Percentiles rank a stretch among this genome's conserved stretches.
Conservation (phyloP, 92 coral and sea anemone genomes). For the Phenganax marumi region DNA sequence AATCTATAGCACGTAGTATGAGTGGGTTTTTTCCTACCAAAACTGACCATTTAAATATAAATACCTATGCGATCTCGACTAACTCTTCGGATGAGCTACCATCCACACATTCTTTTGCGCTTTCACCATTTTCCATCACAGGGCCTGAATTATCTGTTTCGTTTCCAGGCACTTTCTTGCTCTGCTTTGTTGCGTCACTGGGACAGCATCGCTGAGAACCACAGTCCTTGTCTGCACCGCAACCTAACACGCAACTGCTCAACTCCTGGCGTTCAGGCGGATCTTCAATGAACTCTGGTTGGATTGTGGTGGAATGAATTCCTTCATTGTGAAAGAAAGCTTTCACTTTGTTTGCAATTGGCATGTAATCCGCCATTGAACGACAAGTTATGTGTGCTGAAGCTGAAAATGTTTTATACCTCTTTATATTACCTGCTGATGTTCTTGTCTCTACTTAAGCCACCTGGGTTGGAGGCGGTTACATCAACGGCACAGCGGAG, state of each 20-base stretch:
- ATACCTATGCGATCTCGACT: not conserved
- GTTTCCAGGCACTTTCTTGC: not conserved
- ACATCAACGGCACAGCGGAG: too few species aligned
- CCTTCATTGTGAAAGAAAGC: constrained; percentile 96
- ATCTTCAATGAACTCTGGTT: constrained; percentile 87
- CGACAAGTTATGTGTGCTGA: constrained; percentile 94
- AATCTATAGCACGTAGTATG: too few species aligned
- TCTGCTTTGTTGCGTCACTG: constrained; percentile 45
- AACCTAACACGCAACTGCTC: constrained; percentile 76
- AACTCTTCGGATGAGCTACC: not conserved
- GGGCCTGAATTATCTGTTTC: not conserved
- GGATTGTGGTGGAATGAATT: constrained; percentile 98
- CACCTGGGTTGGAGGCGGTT: not conserved
- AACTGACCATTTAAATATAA: too few species aligned
- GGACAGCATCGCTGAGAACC: constrained; percentile 93
- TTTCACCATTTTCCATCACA: not conserved
- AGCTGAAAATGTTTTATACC: constrained; percentile 52
- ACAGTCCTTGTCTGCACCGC: constrained; percentile 80
- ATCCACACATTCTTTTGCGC: not conserved
- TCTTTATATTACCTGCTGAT: not conserved
- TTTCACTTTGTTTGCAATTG: constrained; percentile 87
- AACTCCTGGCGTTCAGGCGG: constrained; percentile 23
- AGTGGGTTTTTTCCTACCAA: too few species aligned
- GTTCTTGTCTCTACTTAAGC: not conserved
- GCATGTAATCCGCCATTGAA: constrained; percentile 95